Conservation (phyloP, 2,797 vertebrate genomes). For the Somateria mollissima region DNA sequence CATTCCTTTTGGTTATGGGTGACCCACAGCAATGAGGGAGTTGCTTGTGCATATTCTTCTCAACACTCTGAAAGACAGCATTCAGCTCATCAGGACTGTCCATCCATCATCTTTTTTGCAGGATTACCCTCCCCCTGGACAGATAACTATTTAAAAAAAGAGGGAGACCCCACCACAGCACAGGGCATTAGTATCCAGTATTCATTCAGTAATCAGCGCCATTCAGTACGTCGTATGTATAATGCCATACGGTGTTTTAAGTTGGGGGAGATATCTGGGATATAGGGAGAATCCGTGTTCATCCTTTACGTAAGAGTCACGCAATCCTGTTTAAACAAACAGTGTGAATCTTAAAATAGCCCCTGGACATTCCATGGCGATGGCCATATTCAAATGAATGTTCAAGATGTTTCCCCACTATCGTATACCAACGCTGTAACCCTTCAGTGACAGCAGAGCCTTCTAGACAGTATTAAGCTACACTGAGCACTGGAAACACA, state of each 20-base stretch:
- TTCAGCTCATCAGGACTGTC: neutral
- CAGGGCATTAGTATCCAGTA: neutral
- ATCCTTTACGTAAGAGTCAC: conserved; percentile 47
- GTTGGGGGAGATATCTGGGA: neutral
- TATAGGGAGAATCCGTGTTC: conserved; percentile 24
- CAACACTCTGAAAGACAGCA: neutral
- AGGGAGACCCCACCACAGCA: neutral
- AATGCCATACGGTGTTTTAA: neutral
- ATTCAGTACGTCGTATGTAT: neutral
- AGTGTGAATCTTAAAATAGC: conserved; percentile 67
- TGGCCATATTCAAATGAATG: conserved; percentile 55
- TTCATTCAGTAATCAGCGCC: neutral
- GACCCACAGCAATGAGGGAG: neutral
- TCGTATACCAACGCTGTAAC: conserved; percentile 36
- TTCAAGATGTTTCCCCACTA: conserved; percentile 60
- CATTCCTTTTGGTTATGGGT: conserved; percentile 11
- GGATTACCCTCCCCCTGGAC: neutral
- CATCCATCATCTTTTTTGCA: neutral
- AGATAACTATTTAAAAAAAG: neutral
- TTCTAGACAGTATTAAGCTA: neutral
- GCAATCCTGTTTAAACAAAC: conserved; percentile 62
- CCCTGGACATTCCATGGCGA: conserved; percentile 43
- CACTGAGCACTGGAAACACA: neutral
- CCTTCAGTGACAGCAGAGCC: conserved; percentile 2
- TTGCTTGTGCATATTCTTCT: conserved; percentile 16